Conservation (phyloP, 2,888 invertebrate genomes). For the Drosophila tripunctata region DNA sequence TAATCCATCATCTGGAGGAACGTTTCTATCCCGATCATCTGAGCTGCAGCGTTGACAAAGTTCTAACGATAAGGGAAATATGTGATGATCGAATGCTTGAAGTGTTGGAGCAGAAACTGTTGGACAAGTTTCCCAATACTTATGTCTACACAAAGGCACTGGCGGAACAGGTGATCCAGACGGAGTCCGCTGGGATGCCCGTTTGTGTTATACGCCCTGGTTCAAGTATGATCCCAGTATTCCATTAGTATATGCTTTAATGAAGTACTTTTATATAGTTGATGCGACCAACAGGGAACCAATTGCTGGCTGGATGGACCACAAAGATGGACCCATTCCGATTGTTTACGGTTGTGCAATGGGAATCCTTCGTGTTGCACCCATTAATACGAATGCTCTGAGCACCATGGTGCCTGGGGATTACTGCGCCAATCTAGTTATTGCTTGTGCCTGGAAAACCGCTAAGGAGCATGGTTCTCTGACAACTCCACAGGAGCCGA, state of each 20-base stretch:
- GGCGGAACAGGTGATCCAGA: constrained; percentile 87
- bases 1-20: constrained; percentile 81
- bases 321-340: constrained; percentile 87
- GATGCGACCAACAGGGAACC: constrained; percentile 85
- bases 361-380: constrained; percentile 86
- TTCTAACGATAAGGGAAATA: constrained; percentile 76
- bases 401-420: constrained; percentile 85
- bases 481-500: constrained; percentile 35
- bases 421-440: constrained; percentile 83
- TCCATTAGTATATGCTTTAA: background rate
- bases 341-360: constrained; percentile 85
- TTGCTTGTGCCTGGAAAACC: constrained; percentile 84
- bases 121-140: constrained; percentile 86
- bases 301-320: constrained; percentile 88
- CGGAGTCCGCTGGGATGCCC: constrained; percentile 86
- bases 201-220: constrained; percentile 88
- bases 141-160: constrained; percentile 90
- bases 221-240: constrained; percentile 6
- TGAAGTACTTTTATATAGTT: constrained; percentile 58
- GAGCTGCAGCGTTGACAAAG: constrained; percentile 77
- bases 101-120: constrained; percentile 69
- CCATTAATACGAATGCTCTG: constrained; percentile 65
- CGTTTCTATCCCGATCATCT: constrained; percentile 80
- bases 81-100: constrained; percentile 81
- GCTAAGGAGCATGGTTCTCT: constrained; percentile 45